Base-by-base conservation (phyloP, 2,888 invertebrate genomes). In the Priocnemis perturbator region DNA sequence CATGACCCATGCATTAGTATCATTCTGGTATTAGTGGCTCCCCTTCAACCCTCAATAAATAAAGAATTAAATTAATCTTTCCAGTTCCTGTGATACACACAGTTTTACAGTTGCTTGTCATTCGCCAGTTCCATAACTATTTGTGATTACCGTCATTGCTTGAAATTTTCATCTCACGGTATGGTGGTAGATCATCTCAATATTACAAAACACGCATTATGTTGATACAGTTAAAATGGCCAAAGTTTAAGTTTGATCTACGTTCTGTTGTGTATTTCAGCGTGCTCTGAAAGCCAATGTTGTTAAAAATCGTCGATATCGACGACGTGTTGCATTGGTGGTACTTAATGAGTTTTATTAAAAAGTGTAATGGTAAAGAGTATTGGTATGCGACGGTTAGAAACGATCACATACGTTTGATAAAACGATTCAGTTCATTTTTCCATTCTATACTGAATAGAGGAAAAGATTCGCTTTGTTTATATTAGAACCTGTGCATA, bases 221-320 rank as follows among this genome's bases (percentile, higher is more conserved):
- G 37, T 37, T 37, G 37, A 37, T 37, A 37, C 37, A 37, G 37
- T 37, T 37, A 73, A 77, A 62, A 76, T 77, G 77, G 69, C 70
- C 57, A 63, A 21, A 50, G 71, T 76, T 76, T 76, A 60, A 71
- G 64, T 66, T 64, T 48, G 58, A 59, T 60, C 62, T 53, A 56
- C 26, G 17, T 73, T 37, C 44, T 73, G 21, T 48, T 55, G 56
- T 58, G 50, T 50, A 55, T 64, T 67, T 67, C 19, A 26, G 45
- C 44, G 17, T 50, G 70, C 67, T 68, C 55, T 37, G 72, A 56
- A 53, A 64, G 69, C 78, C 69, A 76, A 78, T 78, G 78, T 78
- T 76, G 74, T 76, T 60, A 70, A 71, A 78, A 71, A 37, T 52
- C 57, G n/a, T 52, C 23, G 55, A 44, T 67, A 53, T 69, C 15